Base-by-base conservation (phyloP, 2,797 vertebrate species). In the Dallia pectoralis region DNA sequence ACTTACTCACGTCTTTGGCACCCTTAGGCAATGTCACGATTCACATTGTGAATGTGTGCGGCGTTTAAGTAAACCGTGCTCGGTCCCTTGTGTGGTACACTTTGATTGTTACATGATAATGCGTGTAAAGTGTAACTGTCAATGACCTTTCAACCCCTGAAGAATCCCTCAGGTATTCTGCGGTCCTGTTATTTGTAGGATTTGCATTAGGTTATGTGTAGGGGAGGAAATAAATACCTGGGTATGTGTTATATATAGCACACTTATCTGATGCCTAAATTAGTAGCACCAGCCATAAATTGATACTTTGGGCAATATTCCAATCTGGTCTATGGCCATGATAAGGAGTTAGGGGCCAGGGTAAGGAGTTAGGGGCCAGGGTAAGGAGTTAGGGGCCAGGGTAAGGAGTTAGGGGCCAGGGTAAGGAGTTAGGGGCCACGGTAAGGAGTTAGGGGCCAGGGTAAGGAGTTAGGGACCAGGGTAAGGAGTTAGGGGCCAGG, bases 11-110 rank as follows among this genome's bases (percentile, higher is more conserved):
- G 84, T 84, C 72, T 87, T 79, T 71, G 72, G 70, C 70, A n/a
- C 88, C 87, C 78, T 29, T 2, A 82, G 87, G 89, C 85, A 19
- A 81, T 88, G 89, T 76, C 66, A 56, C 75, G 78, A 85, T 85
- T 83, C n/a, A 71, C 67, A 74, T 67, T 77, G 56, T 32, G 33
- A 76, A 62, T 72, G 72, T 71, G 25, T 61, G n/a, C 30, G 33
- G 9, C 15, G 65, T 67, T 63, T 63, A 64, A 48, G 40, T 72
- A 72, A 72, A 64, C 25, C 25, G 48, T 29, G 63, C 36, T 32
- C 59, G 70, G 12, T 81, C 70, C 81, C 72, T 70, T n/a, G 15
- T 70, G 79, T 84, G 81, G 84, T 76, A 5, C 72, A 76, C 48
- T 76, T 81, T 84, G 73, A 84, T 74, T 79, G 77, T 69, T 81